A percentile compares a stretch with the other conserved stretches of the same genome.
These are phyloP conservation scores for Archips crataeganus DNA, from an alignment of 2,888 invertebrate genomes.

Conservation along the genomic window DNA sequence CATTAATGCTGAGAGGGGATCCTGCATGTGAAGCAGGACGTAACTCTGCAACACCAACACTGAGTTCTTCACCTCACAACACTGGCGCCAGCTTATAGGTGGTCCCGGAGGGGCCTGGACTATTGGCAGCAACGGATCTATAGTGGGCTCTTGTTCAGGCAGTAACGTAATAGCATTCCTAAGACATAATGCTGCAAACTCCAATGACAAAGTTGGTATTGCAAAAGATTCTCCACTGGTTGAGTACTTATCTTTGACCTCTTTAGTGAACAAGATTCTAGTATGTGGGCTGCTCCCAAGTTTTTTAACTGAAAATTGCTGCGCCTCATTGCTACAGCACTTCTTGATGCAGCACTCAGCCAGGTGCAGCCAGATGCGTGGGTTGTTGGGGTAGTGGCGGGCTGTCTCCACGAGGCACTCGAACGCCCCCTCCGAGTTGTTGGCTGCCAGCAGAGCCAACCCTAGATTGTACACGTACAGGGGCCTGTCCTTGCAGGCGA, in stretches of 20 bases:
- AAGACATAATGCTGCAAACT: slow-evolving; percentile 95
- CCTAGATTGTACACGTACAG: slow-evolving; percentile 94
- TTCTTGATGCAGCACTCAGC: slow-evolving; percentile 96
- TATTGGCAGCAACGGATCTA: slow-evolving; percentile 62
- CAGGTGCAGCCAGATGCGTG: slow-evolving; percentile 95
- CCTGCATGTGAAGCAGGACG: slow-evolving; percentile 93
- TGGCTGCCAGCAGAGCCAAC: slow-evolving; percentile 92
- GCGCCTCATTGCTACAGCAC: slow-evolving; percentile 85
- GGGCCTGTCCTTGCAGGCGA: slow-evolving; percentile 81
- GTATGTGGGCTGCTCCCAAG: slow-evolving; percentile 79
- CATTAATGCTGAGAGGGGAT: slow-evolving; percentile 92
- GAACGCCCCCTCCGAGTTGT: slow-evolving; percentile 94
- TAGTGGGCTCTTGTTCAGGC: slow-evolving; percentile 82
- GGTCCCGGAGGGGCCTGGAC: slow-evolving; percentile 87
- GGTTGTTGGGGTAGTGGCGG: slow-evolving; percentile 94
- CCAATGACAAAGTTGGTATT: slow-evolving; percentile 94
- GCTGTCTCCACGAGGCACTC: slow-evolving; percentile 95
- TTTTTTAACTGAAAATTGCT: slow-evolving; percentile 76
- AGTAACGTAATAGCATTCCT: slow-evolving; percentile 92
- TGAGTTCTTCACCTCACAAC: slow-evolving; percentile 87
- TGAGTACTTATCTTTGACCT: slow-evolving; percentile 74
- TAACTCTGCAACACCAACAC: slow-evolving; percentile 94
- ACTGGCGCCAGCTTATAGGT: slow-evolving; percentile 86
- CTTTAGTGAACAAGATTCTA: slow-evolving; percentile 71
- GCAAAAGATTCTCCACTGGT: slow-evolving; percentile 90